Conservation (phyloP, 2,888 invertebrate species). For the Nymphalis c-album region DNA sequence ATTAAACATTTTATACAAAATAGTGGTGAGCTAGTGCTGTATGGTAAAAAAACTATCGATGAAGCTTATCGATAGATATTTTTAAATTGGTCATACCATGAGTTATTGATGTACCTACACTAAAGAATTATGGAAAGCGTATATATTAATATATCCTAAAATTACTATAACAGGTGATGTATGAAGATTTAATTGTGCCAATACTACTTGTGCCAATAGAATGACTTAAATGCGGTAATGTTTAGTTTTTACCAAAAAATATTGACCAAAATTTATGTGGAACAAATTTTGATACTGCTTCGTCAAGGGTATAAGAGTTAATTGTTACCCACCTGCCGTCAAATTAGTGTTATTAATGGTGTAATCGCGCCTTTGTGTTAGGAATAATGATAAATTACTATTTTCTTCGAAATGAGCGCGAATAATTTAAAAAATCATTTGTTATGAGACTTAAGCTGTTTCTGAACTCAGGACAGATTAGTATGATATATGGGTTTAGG, state of each 20-base stretch:
- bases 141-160: not conserved
- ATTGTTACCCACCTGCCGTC: not conserved
- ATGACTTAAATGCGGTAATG: too few relatives aligned
- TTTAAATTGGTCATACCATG: not conserved
- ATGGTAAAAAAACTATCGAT: too few relatives aligned
- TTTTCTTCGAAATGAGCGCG: slow-evolving; percentile 4
- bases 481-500: slow-evolving; percentile 45
- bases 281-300: not conserved
- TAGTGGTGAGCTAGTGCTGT: too few relatives aligned
- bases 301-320: not conserved
- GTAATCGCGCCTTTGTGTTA: slow-evolving; percentile 1
- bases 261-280: not conserved
- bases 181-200: too few relatives aligned
- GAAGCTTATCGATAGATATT: too few relatives aligned
- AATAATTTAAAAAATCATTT: slow-evolving; percentile 57
- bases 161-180: too few relatives aligned
- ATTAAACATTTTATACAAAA: too few relatives aligned
- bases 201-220: too few relatives aligned
- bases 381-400: slow-evolving; percentile 10
- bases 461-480: slow-evolving; percentile 52
- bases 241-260: not conserved
- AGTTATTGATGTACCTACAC: not conserved
- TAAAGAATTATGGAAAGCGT: not conserved
- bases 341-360: slow-evolving; percentile 7
- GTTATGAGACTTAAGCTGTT: slow-evolving; percentile 47